phyloP scores from a whole-genome alignment of 2,888 invertebrate species.

The Trichacis sp. region DNA sequence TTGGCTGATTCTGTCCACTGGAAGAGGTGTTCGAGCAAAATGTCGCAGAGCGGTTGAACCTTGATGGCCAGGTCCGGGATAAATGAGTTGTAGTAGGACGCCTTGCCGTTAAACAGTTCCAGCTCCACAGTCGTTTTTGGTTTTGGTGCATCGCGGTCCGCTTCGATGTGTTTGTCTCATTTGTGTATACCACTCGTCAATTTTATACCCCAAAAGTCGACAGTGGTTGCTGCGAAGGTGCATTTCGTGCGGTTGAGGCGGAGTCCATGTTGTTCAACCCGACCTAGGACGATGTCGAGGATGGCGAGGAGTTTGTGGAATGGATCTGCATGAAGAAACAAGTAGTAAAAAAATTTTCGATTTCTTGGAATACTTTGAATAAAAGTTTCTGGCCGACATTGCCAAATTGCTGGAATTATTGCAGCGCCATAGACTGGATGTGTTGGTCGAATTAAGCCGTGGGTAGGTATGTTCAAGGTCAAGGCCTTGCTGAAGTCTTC shows the following conservation, averaged over 20 bases:
- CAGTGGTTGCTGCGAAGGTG: background rate
- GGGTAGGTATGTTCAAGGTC: conserved; percentile 24
- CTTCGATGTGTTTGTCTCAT: conserved; percentile 14
- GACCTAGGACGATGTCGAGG: conserved; percentile 8
- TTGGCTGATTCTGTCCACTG: conserved; percentile 8
- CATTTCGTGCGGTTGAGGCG: conserved; percentile 21
- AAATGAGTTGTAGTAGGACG: conserved; percentile 13
- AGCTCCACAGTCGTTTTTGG: background rate
- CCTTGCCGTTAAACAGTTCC: conserved; percentile 17
- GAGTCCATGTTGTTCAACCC: conserved; percentile 16
- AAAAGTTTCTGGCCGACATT: conserved; percentile 16
- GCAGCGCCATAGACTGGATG: conserved; percentile 25
- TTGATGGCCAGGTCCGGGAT: conserved; percentile 19
- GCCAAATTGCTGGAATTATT: conserved; percentile 18
- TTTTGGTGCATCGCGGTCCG: background rate
- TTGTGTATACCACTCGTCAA: conserved; percentile 15
- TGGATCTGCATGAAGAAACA: conserved; percentile 11
- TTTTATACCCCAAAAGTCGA: conserved; percentile 17
- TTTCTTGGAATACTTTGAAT: conserved; percentile 13
- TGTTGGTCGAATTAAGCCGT: conserved; percentile 23
- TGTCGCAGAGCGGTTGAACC: conserved; percentile 16
- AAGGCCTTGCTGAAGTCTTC: conserved; percentile 23
- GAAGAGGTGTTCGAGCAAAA: conserved; percentile 8
- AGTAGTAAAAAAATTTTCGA: conserved; percentile 16
- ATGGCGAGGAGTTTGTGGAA: conserved; percentile 15